These are phyloP conservation scores for Poecilia gillii DNA, from an alignment of 2,797 vertebrate species.

Conservation along the genomic window DNA sequence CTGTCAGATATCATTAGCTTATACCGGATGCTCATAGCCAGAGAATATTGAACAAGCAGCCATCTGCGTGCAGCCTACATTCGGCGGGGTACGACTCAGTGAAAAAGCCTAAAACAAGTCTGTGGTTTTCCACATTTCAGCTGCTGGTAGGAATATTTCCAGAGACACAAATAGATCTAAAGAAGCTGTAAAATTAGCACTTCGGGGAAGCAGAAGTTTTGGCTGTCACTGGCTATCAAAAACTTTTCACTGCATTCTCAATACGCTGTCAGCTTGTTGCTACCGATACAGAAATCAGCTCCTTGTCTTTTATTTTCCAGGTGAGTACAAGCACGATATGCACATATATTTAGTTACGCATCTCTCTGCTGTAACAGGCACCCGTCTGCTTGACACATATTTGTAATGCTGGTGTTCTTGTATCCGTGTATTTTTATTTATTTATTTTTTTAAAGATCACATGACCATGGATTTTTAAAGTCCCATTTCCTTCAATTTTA, in stretches of 20 bases:
- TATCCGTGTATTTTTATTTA: slow-evolving; percentile 4
- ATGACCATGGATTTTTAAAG: slow-evolving; percentile 25
- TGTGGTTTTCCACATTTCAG: slow-evolving; percentile 15
- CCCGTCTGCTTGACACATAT: slow-evolving; percentile 12
- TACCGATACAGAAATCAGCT: slow-evolving; percentile 10
- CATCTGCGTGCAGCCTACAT: slow-evolving; percentile 8
- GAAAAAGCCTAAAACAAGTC: slow-evolving; percentile 1
- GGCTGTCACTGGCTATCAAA: slow-evolving; percentile 13
- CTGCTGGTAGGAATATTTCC: slow-evolving; percentile 4
- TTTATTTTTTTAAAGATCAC: slow-evolving; percentile 10
- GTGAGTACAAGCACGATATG: not conserved
- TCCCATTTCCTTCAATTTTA: slow-evolving; percentile 32
- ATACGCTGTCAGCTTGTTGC: slow-evolving; percentile 1
- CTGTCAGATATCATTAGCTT: slow-evolving; percentile 46
- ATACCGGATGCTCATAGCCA: slow-evolving; percentile 11
- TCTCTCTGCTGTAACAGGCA: slow-evolving; percentile 10
- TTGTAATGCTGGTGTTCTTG: not conserved
- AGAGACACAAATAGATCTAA: slow-evolving; percentile 13
- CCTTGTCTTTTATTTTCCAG: slow-evolving; percentile 4
- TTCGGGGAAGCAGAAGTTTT: not conserved
- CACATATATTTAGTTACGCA: slow-evolving; percentile 1
- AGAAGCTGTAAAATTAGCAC: slow-evolving; percentile 12
- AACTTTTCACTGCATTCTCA: not conserved
- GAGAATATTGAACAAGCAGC: slow-evolving; percentile 21
- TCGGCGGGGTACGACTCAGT: not conserved